Evolutionary conservation across 2,113 vertebrate species (phyloP).

Genomic region (Amphiprion percula): DNA sequence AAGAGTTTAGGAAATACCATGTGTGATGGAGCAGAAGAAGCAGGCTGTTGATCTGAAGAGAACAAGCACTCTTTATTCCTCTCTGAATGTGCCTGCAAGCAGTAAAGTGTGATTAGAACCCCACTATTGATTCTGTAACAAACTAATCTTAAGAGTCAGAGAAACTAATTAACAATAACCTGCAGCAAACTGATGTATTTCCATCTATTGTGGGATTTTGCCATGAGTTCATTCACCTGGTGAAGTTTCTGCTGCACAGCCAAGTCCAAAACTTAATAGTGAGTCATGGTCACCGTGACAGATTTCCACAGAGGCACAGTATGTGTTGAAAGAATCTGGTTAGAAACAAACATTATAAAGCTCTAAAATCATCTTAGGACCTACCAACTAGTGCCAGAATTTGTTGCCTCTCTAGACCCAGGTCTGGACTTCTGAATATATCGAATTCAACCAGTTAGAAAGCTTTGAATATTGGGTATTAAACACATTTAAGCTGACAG

Average conservation of each 20-base stretch:
- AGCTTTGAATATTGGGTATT: no score
- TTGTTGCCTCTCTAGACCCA: no score
- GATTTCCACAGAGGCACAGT: background rate
- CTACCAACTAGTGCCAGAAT: no score
- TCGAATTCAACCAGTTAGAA: no score
- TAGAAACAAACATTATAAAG: background rate
- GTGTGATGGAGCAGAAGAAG: background rate
- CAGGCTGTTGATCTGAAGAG: background rate
- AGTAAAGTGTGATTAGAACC: constrained; percentile 20
- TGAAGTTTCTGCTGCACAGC: background rate
- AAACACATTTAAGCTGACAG: no score
- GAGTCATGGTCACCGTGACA: background rate
- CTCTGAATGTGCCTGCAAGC: constrained; percentile 2
- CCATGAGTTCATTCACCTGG: constrained; percentile 14
- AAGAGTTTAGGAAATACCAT: constrained; percentile 1
- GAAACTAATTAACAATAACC: constrained; percentile 24
- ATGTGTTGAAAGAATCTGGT: background rate
- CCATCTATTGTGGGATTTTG: constrained; percentile 17
- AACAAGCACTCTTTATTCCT: constrained; percentile 7
- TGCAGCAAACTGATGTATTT: constrained; percentile 17
- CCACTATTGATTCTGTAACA: constrained; percentile 24
- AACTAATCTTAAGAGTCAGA: constrained; percentile 19
- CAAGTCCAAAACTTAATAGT: background rate
- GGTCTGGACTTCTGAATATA: no score
- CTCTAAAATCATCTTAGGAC: background rate